phyloP scores from a whole-genome alignment of 2,113 vertebrate genomes.

The Circaetus cinerascens region DNA sequence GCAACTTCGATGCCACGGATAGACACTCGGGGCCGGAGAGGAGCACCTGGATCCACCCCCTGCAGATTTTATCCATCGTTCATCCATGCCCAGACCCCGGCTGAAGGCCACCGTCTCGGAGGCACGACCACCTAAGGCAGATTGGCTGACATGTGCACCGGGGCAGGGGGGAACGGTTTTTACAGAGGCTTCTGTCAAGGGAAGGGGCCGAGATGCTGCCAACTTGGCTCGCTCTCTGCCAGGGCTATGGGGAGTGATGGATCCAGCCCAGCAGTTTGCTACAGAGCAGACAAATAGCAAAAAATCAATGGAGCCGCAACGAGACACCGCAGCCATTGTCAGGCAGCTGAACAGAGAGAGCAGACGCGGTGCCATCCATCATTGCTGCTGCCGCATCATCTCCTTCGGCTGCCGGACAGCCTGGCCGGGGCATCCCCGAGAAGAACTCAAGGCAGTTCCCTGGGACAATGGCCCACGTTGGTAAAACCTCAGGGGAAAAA shows the following conservation, averaged over 20 bases:
- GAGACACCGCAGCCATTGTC: not conserved
- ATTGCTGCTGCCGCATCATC: not conserved
- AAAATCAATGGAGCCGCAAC: not conserved
- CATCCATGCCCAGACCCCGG: rapidly evolving
- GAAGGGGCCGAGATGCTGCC: not conserved
- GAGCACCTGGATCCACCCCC: rapidly evolving
- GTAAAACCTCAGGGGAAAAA: not conserved
- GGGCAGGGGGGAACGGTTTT: not conserved
- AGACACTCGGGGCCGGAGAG: rapidly evolving
- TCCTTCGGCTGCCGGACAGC: not conserved
- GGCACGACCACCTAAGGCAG: not conserved
- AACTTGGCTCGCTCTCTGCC: not conserved
- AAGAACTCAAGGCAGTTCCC: not conserved
- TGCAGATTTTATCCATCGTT: not conserved
- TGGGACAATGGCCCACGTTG: not conserved
- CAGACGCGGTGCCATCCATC: not conserved
- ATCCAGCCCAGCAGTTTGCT: not conserved
- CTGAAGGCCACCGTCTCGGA: not conserved
- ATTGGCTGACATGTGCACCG: rapidly evolving
- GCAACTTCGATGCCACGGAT: rapidly evolving
- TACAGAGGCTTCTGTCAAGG: not conserved
- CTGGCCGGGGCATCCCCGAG: rapidly evolving
- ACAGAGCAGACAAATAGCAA: not conserved
- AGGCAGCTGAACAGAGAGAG: not conserved
- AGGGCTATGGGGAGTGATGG: not conserved